Conservation (phyloP, 2,113 vertebrate genomes). For the Plecturocebus donacophilus region DNA sequence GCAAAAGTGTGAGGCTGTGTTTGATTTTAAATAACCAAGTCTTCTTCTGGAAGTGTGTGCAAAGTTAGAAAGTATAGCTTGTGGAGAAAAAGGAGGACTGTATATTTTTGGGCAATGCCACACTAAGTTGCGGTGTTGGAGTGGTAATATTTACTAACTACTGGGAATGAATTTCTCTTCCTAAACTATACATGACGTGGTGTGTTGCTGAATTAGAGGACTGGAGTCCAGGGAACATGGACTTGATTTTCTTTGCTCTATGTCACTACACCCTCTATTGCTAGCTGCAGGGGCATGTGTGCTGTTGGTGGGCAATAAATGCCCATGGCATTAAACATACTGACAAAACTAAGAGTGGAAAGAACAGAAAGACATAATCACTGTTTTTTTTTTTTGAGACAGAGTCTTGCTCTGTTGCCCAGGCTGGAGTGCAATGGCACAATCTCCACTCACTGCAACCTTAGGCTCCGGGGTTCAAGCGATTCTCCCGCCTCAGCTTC, state of each 20-base stretch:
- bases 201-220: background rate
- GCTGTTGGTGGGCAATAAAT: background rate
- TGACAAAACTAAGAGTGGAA: background rate
- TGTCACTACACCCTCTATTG: fast-evolving
- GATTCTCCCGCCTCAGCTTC: too few relatives aligned
- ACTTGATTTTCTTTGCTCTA: background rate
- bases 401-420: too few relatives aligned
- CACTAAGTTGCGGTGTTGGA: background rate
- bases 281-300: background rate
- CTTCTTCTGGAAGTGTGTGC: background rate
- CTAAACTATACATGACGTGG: background rate
- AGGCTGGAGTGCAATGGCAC: too few relatives aligned
- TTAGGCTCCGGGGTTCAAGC: too few relatives aligned
- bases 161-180: background rate
- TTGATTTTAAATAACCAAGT: background rate
- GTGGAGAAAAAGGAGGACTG: background rate
- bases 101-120: background rate
- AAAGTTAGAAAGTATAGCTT: background rate
- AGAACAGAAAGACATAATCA: background rate
- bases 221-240: background rate
- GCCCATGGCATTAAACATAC: background rate
- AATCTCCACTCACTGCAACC: too few relatives aligned
- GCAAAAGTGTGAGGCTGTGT: background rate
- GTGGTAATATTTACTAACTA: too few relatives aligned
- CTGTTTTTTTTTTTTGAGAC: background rate